These are phyloP conservation scores for Idaea dimidiata DNA, from an alignment of 2,888 invertebrate species.

Conservation along the genomic window DNA sequence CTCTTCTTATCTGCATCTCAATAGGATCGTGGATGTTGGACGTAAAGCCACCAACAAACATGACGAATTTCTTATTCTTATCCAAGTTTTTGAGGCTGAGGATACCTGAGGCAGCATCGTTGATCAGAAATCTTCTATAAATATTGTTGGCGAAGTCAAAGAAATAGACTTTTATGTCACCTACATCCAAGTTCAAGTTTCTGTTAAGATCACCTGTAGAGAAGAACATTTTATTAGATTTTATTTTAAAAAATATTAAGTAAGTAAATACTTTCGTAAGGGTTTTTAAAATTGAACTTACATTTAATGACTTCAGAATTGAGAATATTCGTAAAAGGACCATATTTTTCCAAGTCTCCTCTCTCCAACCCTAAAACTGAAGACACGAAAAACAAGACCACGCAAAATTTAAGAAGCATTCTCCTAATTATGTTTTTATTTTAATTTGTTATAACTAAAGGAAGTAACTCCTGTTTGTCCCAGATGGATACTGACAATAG, in stretches of 20 bases:
- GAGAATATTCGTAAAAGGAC: conserved; percentile 13
- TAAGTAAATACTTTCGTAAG: too few species aligned
- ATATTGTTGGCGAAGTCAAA: conserved; percentile 55
- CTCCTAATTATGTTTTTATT: background rate
- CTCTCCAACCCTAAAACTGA: conserved; percentile 12
- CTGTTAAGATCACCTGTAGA: conserved; percentile 57
- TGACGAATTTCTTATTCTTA: conserved; percentile 51
- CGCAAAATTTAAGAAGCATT: conserved; percentile 12
- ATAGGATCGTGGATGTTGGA: conserved; percentile 62
- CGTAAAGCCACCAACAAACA: conserved; percentile 67
- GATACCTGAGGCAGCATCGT: conserved; percentile 54
- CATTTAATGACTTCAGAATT: conserved; percentile 13
- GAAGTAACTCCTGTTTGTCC: background rate
- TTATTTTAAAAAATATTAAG: too few species aligned
- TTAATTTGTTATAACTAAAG: background rate
- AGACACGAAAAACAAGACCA: conserved; percentile 6
- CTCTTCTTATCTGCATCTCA: conserved; percentile 55
- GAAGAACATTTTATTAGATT: background rate
- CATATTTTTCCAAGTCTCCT: conserved; percentile 16
- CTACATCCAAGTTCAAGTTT: conserved; percentile 54
- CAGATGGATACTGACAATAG: background rate
- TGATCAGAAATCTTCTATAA: conserved; percentile 45
- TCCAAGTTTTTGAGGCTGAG: conserved; percentile 46
- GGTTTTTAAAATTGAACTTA: conserved; percentile 1
- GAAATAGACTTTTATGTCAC: conserved; percentile 57